Evolutionary conservation across 2,888 invertebrate species (phyloP).

Genomic region (Rotaria socialis): DNA sequence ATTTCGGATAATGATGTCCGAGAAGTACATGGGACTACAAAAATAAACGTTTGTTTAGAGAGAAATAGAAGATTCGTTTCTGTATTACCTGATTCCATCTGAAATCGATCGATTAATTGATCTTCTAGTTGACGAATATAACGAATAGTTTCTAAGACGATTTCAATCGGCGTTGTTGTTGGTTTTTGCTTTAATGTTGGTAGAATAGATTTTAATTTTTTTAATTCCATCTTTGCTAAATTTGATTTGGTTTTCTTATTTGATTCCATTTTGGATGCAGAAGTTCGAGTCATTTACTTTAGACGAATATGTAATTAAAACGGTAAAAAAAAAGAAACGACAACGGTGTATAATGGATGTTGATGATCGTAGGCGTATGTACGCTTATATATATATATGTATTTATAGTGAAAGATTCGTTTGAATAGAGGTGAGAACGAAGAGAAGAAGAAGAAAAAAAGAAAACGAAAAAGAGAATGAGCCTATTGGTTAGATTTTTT

Average conservation of each 20-base stretch:
- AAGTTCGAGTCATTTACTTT: background rate
- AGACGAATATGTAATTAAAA: background rate
- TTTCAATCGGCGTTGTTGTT: conserved; percentile 21
- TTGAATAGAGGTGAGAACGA: background rate
- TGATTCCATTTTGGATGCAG: background rate
- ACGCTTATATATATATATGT: background rate
- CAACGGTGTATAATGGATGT: background rate
- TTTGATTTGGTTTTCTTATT: background rate
- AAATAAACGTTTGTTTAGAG: background rate
- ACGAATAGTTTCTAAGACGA: conserved; percentile 14
- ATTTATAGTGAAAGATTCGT: background rate
- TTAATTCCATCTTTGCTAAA: conserved; percentile 16
- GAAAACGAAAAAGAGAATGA: background rate
- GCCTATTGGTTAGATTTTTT: background rate
- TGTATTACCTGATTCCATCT: background rate
- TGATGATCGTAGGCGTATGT: background rate
- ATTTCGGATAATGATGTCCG: conserved; percentile 17
- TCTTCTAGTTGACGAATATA: conserved; percentile 34
- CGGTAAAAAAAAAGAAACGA: background rate
- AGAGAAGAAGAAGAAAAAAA: background rate
- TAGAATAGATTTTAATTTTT: conserved; percentile 32
- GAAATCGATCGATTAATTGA: conserved; percentile 17
- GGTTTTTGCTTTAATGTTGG: conserved; percentile 33
- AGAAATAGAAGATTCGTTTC: background rate
- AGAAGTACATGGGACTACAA: background rate